Conservation (phyloP, 2,888 invertebrate species). For the Chaetoderma sp. region DNA sequence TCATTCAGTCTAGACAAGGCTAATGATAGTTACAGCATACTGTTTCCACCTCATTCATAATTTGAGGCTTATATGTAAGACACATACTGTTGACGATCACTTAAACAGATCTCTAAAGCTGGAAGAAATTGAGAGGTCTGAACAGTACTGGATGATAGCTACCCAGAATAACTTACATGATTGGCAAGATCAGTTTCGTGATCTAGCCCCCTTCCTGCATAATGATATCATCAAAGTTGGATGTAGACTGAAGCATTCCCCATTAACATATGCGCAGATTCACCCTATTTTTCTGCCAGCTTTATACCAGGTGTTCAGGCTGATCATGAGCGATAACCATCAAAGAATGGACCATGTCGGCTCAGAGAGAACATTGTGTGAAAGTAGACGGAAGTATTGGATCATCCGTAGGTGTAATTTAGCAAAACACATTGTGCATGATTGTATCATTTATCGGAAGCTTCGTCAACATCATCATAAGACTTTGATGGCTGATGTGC, state of each 20-base stretch:
- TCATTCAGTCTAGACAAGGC: no score
- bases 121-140: background rate
- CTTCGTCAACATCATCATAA: background rate
- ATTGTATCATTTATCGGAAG: background rate
- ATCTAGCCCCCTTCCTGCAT: background rate
- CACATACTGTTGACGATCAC: no score
- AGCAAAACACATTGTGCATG: background rate
- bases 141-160: slow-evolving; percentile 4
- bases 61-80: no score
- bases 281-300: background rate
- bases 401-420: slow-evolving; percentile 1
- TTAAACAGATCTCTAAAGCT: background rate
- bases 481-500: background rate
- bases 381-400: slow-evolving; percentile 6
- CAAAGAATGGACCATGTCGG: background rate
- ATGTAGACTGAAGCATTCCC: background rate
- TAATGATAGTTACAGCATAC: no score
- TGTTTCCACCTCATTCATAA: no score
- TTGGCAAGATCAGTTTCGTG: background rate
- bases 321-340: slow-evolving; percentile 7
- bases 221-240: slow-evolving; percentile 3
- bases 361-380: slow-evolving; percentile 2
- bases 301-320: background rate
- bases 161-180: background rate
- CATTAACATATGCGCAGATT: background rate